A percentile compares a stretch with the other conserved stretches of the same genome.
Evolutionary conservation across 1,140 invertebrate genomes (phyloP).

Genomic region (Diachasma alloeum): DNA sequence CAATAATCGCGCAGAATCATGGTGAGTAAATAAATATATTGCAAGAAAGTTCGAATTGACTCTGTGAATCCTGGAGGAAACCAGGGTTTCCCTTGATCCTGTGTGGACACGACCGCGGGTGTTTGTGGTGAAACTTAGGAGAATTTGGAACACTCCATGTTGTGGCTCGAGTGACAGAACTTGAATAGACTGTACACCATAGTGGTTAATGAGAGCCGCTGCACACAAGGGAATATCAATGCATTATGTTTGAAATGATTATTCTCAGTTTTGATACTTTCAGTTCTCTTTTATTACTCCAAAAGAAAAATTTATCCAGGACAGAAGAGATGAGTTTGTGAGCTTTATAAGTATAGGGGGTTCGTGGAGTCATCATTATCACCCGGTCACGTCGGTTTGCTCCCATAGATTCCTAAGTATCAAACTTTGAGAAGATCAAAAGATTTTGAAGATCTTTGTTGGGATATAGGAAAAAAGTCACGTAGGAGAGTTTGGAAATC

Average conservation of each 20-base stretch:
- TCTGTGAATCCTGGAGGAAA: background rate
- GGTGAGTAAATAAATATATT: constrained; percentile 58
- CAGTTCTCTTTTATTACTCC: background rate
- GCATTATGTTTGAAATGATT: background rate
- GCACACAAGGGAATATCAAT: background rate
- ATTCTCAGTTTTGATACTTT: background rate
- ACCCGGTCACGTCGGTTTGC: background rate
- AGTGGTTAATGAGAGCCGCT: background rate
- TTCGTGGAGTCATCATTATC: background rate
- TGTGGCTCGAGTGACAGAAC: background rate
- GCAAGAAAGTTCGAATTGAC: background rate
- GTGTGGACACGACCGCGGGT: background rate
- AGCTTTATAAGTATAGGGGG: background rate
- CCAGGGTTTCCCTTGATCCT: background rate
- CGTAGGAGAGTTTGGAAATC: background rate
- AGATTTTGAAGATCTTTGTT: background rate
- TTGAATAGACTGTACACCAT: background rate
- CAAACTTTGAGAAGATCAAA: background rate
- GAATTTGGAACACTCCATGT: background rate
- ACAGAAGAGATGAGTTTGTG: background rate
- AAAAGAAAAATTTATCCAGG: background rate
- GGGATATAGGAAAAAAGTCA: background rate
- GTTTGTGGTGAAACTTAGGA: background rate
- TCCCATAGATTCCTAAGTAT: background rate
- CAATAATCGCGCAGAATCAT: constrained; percentile 60